Conservation (phyloP, 2,888 invertebrate species). For the Diaphora mendica region DNA sequence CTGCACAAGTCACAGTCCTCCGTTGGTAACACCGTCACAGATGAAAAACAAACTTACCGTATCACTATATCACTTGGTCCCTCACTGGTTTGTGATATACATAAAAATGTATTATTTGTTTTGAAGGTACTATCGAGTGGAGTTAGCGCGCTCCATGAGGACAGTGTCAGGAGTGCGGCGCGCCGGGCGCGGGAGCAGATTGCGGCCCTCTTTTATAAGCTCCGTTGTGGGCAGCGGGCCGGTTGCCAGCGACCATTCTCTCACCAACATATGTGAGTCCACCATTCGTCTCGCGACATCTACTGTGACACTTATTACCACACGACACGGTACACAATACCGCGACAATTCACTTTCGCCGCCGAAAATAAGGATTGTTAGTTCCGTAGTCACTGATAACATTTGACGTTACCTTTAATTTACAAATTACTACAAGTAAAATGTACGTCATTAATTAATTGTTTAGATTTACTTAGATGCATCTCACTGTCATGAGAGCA, state of each 20-base stretch:
- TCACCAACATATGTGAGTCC: slow-evolving; percentile 50
- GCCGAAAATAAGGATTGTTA: slow-evolving; percentile 46
- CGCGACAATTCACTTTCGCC: slow-evolving; percentile 4
- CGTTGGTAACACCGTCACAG: slow-evolving; percentile 71
- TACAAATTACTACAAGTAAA: slow-evolving; percentile 67
- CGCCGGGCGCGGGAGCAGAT: slow-evolving; percentile 81
- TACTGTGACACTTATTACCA: slow-evolving; percentile 41
- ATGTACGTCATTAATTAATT: slow-evolving; percentile 57
- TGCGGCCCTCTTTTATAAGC: slow-evolving; percentile 83
- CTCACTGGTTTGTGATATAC: slow-evolving; percentile 72
- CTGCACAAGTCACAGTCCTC: slow-evolving; percentile 80
- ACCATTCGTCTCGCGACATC: slow-evolving; percentile 19
- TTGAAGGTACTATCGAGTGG: slow-evolving; percentile 78
- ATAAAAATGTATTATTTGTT: slow-evolving; percentile 72
- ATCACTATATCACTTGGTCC: slow-evolving; percentile 85
- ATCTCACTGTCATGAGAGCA: slow-evolving; percentile 33
- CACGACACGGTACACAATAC: slow-evolving; percentile 49
- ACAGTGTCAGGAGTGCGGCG: slow-evolving; percentile 79
- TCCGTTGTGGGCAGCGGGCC: slow-evolving; percentile 78
- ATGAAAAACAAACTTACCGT: slow-evolving; percentile 79
- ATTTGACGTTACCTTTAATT: slow-evolving; percentile 66
- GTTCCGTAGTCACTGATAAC: slow-evolving; percentile 57
- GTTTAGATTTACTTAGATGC: slow-evolving; percentile 45
- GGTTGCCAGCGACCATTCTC: slow-evolving; percentile 68
- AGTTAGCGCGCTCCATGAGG: slow-evolving; percentile 85